Percentiles rank a stretch among this genome's conserved stretches.
These are phyloP conservation scores for Ochotona princeps DNA, from an alignment of 2,113 vertebrate genomes.

Conservation along the genomic window DNA sequence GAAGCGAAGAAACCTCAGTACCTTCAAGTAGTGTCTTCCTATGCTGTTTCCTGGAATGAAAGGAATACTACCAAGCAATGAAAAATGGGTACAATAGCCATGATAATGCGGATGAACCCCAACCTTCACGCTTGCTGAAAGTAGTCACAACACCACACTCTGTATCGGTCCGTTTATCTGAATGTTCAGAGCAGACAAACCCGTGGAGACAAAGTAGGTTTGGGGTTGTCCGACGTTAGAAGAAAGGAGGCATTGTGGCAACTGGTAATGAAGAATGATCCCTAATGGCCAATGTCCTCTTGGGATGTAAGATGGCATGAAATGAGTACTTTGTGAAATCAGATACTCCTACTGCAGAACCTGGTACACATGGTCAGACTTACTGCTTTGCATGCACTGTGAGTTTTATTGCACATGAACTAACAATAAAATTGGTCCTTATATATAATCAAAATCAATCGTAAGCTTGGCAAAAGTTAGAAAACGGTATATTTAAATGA, in stretches of 20 bases:
- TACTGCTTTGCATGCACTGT: background rate
- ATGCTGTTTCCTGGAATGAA: conserved; percentile 13
- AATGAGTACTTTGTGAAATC: background rate
- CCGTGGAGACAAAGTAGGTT: background rate
- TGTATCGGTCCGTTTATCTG: background rate
- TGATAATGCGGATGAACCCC: background rate
- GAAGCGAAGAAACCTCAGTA: conserved; percentile 21
- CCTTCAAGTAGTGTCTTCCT: conserved; percentile 48
- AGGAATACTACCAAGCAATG: background rate
- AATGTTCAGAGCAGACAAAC: background rate
- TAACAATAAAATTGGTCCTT: background rate
- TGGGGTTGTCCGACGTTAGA: background rate
- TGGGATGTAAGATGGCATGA: too few species aligned
- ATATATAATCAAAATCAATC: background rate
- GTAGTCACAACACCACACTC: background rate
- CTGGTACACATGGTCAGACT: conserved; percentile 12
- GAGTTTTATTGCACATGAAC: background rate
- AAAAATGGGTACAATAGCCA: background rate
- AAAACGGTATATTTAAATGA: background rate
- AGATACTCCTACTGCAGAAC: background rate
- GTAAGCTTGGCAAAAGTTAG: background rate
- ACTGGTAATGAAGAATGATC: background rate
- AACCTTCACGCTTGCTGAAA: background rate
- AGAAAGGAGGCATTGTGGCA: background rate
- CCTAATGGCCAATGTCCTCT: background rate